phyloP scores from a whole-genome alignment of 2,888 invertebrate species.

The Phytoseiulus persimilis region DNA sequence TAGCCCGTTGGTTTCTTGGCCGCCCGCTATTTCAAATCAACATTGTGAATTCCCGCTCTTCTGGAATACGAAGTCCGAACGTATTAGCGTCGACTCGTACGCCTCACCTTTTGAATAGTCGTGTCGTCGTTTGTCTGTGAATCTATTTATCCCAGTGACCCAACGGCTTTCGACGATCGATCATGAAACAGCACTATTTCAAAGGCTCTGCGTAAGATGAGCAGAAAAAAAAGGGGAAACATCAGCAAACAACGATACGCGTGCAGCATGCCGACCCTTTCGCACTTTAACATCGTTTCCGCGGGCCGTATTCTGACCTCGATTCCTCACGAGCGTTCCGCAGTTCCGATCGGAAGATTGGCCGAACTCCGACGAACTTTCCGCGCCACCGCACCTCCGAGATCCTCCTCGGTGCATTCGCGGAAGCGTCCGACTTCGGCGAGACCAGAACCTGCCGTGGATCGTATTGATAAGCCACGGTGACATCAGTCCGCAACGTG shows the following conservation, averaged over 20 bases:
- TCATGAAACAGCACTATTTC: neutral
- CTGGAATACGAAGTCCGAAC: neutral
- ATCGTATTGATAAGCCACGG: neutral
- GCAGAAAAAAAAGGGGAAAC: neutral
- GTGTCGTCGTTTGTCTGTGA: neutral
- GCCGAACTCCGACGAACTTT: too few relatives aligned
- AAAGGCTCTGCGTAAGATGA: too few relatives aligned
- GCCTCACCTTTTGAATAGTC: neutral
- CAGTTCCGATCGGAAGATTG: too few relatives aligned
- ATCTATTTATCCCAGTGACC: constrained; percentile 5
- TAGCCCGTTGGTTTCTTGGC: neutral
- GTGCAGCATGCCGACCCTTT: neutral
- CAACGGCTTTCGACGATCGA: neutral
- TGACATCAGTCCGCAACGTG: neutral
- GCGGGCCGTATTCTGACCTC: neutral
- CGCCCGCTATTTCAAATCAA: neutral
- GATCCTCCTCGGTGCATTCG: too few relatives aligned
- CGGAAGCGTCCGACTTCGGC: too few relatives aligned
- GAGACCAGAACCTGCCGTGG: neutral
- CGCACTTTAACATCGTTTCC: neutral
- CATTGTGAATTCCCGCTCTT: neutral
- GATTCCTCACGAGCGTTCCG: neutral
- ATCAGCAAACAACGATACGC: neutral
- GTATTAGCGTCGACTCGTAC: neutral
- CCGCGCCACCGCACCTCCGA: too few relatives aligned